Conservation (phyloP, 2,113 vertebrate species). For the Murina feae region DNA sequence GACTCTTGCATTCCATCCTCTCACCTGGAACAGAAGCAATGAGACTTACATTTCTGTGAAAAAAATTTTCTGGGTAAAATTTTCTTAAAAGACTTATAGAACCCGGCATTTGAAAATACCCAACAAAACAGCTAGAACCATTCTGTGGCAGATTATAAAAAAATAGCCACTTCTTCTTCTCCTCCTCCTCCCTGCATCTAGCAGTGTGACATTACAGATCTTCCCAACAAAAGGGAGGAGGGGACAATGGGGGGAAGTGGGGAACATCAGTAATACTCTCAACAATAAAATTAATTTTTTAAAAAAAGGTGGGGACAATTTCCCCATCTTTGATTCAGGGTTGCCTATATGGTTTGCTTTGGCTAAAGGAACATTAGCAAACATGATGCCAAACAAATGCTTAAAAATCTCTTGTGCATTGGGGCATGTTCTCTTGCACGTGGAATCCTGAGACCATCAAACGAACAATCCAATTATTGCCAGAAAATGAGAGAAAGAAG, state of each 20-base stretch:
- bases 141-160: conserved; percentile 29
- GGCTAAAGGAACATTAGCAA: conserved; percentile 2
- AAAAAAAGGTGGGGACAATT: neutral
- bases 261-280: too few relatives aligned
- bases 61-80: neutral
- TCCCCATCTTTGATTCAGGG: neutral
- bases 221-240: neutral
- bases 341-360: conserved; percentile 23
- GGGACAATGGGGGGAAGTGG: neutral
- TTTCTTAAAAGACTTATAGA: neutral
- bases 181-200: neutral
- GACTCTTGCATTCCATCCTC: neutral
- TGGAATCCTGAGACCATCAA: neutral
- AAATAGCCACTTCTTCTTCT: neutral
- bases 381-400: conserved; percentile 44
- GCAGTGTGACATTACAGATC: neutral
- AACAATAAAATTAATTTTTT: too few relatives aligned
- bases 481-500: neutral
- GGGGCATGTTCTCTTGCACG: neutral
- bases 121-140: conserved; percentile 12
- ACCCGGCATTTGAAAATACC: neutral
- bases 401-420: neutral
- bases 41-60: neutral
- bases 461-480: neutral
- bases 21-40: neutral